A percentile compares a stretch with the other conserved stretches of the same genome.
phyloP scores from a whole-genome alignment of 2,797 vertebrate genomes.

The Glossophaga mutica region DNA sequence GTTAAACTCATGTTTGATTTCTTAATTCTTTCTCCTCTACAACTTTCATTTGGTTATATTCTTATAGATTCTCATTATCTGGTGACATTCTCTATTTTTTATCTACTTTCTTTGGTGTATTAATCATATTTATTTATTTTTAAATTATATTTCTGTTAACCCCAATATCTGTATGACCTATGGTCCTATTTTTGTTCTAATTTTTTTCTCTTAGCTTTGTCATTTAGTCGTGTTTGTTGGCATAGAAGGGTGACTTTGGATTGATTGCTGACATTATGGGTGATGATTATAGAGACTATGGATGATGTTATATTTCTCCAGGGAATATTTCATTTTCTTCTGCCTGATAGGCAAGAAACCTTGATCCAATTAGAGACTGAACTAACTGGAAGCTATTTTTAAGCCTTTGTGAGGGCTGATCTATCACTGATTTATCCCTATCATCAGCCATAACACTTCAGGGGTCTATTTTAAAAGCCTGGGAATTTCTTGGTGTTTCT shows the following conservation, averaged over 20 bases:
- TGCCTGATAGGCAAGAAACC: not conserved
- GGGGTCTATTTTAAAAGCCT: not conserved
- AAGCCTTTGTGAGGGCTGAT: not conserved
- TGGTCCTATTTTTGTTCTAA: not conserved
- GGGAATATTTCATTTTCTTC: slow-evolving; percentile 29
- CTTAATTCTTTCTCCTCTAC: not conserved
- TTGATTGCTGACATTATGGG: not conserved
- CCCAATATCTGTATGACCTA: not conserved
- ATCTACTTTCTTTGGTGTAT: not conserved
- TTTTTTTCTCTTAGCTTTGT: not conserved
- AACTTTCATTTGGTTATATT: not conserved
- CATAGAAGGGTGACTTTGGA: not conserved
- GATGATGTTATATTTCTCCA: not conserved
- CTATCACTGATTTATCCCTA: not conserved
- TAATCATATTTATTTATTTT: not conserved
- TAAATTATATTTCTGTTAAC: slow-evolving; percentile 6
- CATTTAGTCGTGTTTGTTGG: not conserved
- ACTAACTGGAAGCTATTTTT: slow-evolving; percentile 33
- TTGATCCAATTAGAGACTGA: not conserved
- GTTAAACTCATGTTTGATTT: not conserved
- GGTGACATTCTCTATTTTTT: not conserved
- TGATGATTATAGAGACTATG: not conserved
- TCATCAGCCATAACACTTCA: not conserved
- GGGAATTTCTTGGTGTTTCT: not conserved
- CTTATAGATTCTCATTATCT: not conserved